Base-by-base conservation (phyloP, 1,140 invertebrate genomes). In the Zophobas atratus region DNA sequence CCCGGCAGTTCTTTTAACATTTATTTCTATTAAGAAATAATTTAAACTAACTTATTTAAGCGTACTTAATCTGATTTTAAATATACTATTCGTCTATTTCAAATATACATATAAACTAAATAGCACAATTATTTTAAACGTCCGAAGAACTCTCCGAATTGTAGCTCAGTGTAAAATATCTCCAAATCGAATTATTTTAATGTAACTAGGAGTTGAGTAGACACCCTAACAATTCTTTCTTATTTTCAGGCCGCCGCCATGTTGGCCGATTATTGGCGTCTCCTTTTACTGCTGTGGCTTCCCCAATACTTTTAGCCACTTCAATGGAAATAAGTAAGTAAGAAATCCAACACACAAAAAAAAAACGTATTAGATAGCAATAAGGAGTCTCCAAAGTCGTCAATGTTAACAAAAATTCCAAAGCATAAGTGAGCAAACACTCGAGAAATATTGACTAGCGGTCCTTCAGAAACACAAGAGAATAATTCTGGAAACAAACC, bases 311-410 rank as follows among this genome's bases (percentile, higher is more conserved):
- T 41, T 63, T 80, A 34, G 76, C 80, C n/a, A 77, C 80, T 55
- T 81, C 81, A 46, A 78, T 81, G 55, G 81, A 81, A 63, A 80
- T 80, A 60, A 76, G 81, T 82, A 79, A 82, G 81, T 82, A 74
- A n/a, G 60, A 67, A 67, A 67, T 67, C 60, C 20, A 67, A 67
- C 39, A 67, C 8, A 43, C 60, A 67, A 67, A 55, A 55, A 55
- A 67, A 41, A 67, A 67, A 67, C 60, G 43, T 67, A 43, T 67
- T 67, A 46, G 60, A 43, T 32, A 41, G 60, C 39, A 60, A 67
- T 34, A 48, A 20, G 36, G 36, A 39, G 35, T 41, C 57, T 41
- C 2, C 38, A 39, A 39, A 67, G 38, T 67, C 43, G 60, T 67
- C 43, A 39, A 67, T 67, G 39, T n/a, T 32, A 67, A 67, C 39